Evolutionary conservation across 2,888 invertebrate species (phyloP).

Genomic region (Sphinx pinastri): DNA sequence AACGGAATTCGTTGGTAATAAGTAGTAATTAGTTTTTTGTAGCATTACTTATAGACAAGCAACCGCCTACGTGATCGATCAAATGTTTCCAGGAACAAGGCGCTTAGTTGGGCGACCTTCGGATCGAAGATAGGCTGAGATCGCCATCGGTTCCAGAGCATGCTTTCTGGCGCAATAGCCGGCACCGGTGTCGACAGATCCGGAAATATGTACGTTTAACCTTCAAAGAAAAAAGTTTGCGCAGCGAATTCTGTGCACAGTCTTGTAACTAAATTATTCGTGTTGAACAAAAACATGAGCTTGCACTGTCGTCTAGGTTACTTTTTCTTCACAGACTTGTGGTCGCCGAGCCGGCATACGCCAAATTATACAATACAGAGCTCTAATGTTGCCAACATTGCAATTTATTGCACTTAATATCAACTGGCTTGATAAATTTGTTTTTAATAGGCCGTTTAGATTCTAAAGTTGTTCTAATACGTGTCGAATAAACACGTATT

Average conservation of each 20-base stretch:
- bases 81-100: slow-evolving; percentile 49
- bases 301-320: slow-evolving; percentile 26
- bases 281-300: slow-evolving; percentile 25
- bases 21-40: slow-evolving; percentile 17
- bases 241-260: slow-evolving; percentile 43
- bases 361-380: neutral
- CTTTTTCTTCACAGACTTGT: slow-evolving; percentile 35
- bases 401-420: neutral
- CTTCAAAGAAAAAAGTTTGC: slow-evolving; percentile 58
- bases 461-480: neutral
- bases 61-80: slow-evolving; percentile 36
- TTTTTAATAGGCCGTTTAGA: neutral
- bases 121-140: slow-evolving; percentile 37
- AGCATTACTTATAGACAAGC: slow-evolving; percentile 26
- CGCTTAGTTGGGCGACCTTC: slow-evolving; percentile 44
- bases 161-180: slow-evolving; percentile 59
- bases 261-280: slow-evolving; percentile 34
- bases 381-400: slow-evolving; percentile 1
- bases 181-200: slow-evolving; percentile 56
- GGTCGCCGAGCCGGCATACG: slow-evolving; percentile 11
- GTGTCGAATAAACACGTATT: neutral
- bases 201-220: slow-evolving; percentile 57
- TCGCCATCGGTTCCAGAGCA: slow-evolving; percentile 50
- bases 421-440: neutral
- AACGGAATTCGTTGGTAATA: neutral